Conservation (phyloP, 2,113 vertebrate species). For the Gasterosteus nipponicus region DNA sequence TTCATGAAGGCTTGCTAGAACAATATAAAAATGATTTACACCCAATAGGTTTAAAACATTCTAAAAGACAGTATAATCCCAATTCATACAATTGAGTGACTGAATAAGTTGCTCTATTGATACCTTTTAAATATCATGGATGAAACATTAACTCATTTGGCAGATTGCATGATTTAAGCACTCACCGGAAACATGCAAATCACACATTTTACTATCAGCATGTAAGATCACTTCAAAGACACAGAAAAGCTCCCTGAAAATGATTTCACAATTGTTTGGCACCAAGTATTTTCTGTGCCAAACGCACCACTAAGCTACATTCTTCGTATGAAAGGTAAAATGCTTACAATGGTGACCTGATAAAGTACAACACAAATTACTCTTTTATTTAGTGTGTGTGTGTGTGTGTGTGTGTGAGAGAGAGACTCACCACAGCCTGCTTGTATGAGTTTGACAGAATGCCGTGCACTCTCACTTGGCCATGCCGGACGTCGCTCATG, state of each 20-base stretch:
- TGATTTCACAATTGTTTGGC: neutral
- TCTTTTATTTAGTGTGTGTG: neutral
- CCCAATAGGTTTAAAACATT: neutral
- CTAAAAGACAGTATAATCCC: neutral
- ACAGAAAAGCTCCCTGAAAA: neutral
- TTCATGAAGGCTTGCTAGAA: neutral
- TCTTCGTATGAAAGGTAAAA: neutral
- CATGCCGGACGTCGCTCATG: constrained; percentile 79
- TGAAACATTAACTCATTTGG: neutral
- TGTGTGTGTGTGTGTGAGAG: too few relatives aligned
- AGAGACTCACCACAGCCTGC: constrained; percentile 88
- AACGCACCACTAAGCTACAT: constrained; percentile 85
- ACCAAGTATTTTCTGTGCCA: constrained; percentile 86
- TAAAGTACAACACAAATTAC: neutral
- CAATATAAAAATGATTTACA: neutral
- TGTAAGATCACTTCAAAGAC: neutral
- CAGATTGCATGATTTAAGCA: neutral
- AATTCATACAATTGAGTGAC: neutral
- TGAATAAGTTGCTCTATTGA: neutral
- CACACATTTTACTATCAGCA: neutral
- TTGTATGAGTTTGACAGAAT: constrained; percentile 92
- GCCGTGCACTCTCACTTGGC: constrained; percentile 86
- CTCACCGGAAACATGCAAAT: neutral
- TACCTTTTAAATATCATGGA: neutral
- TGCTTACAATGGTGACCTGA: neutral